Percentiles rank a stretch among this genome's conserved stretches.
Evolutionary conservation across 2,113 vertebrate species (phyloP).

Genomic region (Tachysurus vachellii): DNA sequence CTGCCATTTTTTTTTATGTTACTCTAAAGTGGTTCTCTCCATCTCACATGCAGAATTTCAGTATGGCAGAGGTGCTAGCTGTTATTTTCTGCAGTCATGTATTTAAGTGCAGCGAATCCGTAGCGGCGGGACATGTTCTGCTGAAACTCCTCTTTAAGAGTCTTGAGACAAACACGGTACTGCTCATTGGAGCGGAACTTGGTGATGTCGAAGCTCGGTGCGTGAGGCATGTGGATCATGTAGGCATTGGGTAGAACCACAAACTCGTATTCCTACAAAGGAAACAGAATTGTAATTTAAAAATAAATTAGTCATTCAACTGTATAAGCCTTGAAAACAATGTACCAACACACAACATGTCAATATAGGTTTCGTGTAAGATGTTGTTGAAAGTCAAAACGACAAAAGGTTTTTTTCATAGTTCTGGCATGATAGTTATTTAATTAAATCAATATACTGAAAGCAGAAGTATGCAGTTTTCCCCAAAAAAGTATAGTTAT

Average conservation of each 20-base stretch:
- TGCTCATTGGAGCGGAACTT: slow-evolving; percentile 99
- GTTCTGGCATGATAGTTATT: no score
- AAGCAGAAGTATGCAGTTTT: not conserved
- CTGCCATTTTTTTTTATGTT: not conserved
- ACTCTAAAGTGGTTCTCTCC: slow-evolving; percentile 23
- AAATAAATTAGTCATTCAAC: not conserved
- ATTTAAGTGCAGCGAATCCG: slow-evolving; percentile 95
- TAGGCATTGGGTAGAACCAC: slow-evolving; percentile 95
- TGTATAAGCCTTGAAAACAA: not conserved
- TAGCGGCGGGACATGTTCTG: slow-evolving; percentile 98
- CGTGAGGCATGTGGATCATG: slow-evolving; percentile 99
- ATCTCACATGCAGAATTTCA: not conserved
- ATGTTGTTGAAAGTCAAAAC: no score
- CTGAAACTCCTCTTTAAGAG: slow-evolving; percentile 97
- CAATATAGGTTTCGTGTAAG: not conserved
- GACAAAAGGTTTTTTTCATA: not conserved
- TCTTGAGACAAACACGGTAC: slow-evolving; percentile 98
- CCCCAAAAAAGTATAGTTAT: no score
- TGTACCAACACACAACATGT: no score
- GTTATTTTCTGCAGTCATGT: slow-evolving; percentile 99
- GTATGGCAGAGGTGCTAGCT: slow-evolving; percentile 78
- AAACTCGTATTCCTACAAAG: slow-evolving; percentile 93
- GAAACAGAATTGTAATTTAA: not conserved
- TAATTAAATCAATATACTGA: no score
- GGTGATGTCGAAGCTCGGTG: slow-evolving; percentile 99